Evolutionary conservation across 2,888 invertebrate species (phyloP).

Genomic region (Dicyrtoma fusca): DNA sequence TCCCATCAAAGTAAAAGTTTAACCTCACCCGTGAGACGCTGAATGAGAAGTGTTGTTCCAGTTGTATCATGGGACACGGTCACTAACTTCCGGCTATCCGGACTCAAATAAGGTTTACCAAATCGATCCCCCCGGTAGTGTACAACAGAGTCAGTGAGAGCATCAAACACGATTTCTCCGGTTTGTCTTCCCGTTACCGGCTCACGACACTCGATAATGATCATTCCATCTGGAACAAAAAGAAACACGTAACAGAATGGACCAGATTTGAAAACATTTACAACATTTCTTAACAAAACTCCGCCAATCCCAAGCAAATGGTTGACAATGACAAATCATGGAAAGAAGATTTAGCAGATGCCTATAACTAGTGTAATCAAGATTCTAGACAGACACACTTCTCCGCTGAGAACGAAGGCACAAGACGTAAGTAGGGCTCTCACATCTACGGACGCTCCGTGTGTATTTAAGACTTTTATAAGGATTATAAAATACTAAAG

Average conservation of each 20-base stretch:
- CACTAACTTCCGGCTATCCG: conserved; percentile 71
- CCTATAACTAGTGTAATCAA: too few species aligned
- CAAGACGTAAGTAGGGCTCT: too few species aligned
- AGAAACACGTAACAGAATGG: background rate
- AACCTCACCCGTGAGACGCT: conserved; percentile 67
- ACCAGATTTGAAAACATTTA: background rate
- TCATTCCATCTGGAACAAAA: conserved; percentile 67
- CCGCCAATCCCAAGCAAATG: too few species aligned
- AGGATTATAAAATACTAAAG: too few species aligned
- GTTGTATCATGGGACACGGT: conserved; percentile 68
- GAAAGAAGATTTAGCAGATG: too few species aligned
- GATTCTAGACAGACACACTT: too few species aligned
- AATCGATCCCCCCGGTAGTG: conserved; percentile 63
- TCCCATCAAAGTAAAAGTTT: background rate
- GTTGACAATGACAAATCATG: too few species aligned
- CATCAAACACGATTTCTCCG: conserved; percentile 72
- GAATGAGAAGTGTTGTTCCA: conserved; percentile 68
- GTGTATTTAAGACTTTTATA: too few species aligned
- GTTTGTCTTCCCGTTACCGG: conserved; percentile 68
- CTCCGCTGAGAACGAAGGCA: too few species aligned
- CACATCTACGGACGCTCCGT: too few species aligned
- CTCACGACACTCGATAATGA: conserved; percentile 72
- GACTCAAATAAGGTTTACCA: conserved; percentile 71
- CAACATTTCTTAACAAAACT: too few species aligned
- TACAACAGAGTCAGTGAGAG: conserved; percentile 74